Conservation (phyloP, 2,888 invertebrate genomes). For the Conus canariensis region DNA sequence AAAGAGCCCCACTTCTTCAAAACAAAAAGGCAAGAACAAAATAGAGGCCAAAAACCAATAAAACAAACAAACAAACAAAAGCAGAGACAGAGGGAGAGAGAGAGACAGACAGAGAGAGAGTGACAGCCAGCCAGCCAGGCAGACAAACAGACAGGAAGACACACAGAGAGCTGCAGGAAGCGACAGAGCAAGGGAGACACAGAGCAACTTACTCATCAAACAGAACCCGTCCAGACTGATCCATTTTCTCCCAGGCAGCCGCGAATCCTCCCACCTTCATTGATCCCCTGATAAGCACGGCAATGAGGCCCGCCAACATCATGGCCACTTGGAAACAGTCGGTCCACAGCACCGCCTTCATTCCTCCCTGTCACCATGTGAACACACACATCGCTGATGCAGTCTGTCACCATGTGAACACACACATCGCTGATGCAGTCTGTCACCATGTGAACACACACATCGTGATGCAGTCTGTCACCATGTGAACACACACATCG, state of each 20-base stretch:
- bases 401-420: too few species aligned
- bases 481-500: too few species aligned
- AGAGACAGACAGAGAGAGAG: slow-evolving; percentile 25
- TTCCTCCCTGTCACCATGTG: slow-evolving; percentile 65
- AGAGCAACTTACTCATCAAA: slow-evolving; percentile 72
- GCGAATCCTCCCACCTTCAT: slow-evolving; percentile 74
- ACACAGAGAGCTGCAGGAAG: neutral
- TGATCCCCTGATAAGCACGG: slow-evolving; percentile 76
- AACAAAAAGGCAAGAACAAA: neutral
- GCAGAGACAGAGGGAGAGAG: neutral
- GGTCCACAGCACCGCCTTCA: slow-evolving; percentile 80
- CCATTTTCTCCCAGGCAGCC: slow-evolving; percentile 70
- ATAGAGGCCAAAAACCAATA: neutral
- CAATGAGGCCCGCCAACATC: slow-evolving; percentile 78
- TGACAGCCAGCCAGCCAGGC: neutral
- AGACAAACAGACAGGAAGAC: neutral
- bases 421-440: too few species aligned
- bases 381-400: neutral
- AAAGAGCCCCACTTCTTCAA: too few species aligned
- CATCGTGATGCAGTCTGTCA: too few species aligned
- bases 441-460: too few species aligned
- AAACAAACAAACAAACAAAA: too few species aligned
- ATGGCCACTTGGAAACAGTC: slow-evolving; percentile 79
- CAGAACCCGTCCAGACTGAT: slow-evolving; percentile 69
- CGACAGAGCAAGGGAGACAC: neutral